These are phyloP conservation scores for Pica pica DNA, from an alignment of 2,113 vertebrate species.

Conservation along the genomic window DNA sequence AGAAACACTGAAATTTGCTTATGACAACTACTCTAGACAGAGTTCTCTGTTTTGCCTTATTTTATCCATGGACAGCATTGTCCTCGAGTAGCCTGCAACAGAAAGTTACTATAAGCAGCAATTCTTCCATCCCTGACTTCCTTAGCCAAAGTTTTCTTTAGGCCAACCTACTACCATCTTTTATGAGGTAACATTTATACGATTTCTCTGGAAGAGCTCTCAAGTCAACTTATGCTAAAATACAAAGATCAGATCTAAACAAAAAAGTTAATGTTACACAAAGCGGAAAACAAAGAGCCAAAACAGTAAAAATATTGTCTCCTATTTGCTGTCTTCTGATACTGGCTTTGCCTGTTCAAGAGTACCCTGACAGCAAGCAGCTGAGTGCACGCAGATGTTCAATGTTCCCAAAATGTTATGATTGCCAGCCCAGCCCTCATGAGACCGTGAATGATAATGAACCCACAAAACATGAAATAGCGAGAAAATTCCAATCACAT, in stretches of 20 bases:
- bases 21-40: neutral
- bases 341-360: neutral
- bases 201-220: neutral
- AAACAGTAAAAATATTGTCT: neutral
- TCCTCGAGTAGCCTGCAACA: neutral
- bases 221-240: neutral
- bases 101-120: neutral
- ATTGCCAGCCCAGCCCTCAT: neutral
- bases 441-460: neutral
- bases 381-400: neutral
- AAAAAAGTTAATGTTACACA: neutral
- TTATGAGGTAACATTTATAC: neutral
- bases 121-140: neutral
- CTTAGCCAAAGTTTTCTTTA: neutral
- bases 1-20: neutral
- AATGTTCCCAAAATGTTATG: neutral
- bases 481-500: neutral
- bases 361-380: neutral
- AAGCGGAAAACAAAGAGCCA: neutral
- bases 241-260: neutral
- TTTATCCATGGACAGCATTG: neutral
- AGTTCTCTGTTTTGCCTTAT: neutral
- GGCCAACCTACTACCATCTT: neutral
- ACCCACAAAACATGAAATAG: neutral
- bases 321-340: neutral